These are phyloP conservation scores for Frieseomelitta varia DNA, from an alignment of 1,140 invertebrate genomes.

Conservation along the genomic window DNA sequence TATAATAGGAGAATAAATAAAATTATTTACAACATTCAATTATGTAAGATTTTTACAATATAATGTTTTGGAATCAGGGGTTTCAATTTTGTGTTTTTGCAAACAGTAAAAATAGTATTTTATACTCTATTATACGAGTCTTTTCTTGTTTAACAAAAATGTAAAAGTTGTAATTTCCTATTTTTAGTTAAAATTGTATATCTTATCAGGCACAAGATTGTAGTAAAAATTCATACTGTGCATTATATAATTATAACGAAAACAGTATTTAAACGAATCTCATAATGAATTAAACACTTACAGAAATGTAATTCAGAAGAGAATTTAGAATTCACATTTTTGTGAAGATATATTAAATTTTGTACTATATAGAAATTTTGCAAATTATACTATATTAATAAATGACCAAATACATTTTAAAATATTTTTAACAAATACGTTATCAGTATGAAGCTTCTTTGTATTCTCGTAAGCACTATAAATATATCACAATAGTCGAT, in stretches of 20 bases:
- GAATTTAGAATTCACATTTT: slow-evolving; percentile 8
- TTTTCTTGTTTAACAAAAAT: neutral
- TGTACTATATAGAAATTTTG: slow-evolving; percentile 52
- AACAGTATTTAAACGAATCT: neutral
- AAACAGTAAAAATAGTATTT: slow-evolving; percentile 11
- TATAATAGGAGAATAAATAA: slow-evolving; percentile 44
- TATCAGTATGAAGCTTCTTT: slow-evolving; percentile 30
- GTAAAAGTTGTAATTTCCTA: neutral
- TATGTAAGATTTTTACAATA: slow-evolving; percentile 27
- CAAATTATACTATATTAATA: slow-evolving; percentile 45
- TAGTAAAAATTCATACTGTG: slow-evolving; percentile 19
- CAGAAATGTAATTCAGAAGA: neutral
- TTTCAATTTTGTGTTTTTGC: slow-evolving; percentile 45
- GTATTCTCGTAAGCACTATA: slow-evolving; percentile 24
- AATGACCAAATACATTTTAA: slow-evolving; percentile 44
- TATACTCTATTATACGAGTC: neutral
- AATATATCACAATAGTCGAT: slow-evolving; percentile 58
- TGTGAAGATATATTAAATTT: slow-evolving; percentile 48
- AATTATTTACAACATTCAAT: slow-evolving; percentile 35
- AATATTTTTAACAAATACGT: slow-evolving; percentile 11
- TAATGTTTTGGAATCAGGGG: slow-evolving; percentile 42
- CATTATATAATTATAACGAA: neutral
- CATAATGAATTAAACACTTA: neutral
- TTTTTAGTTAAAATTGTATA: slow-evolving; percentile 21
- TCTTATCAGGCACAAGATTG: slow-evolving; percentile 13